Evolutionary conservation across 2,113 vertebrate species (phyloP).

Genomic region (Serilophus lunatus): DNA sequence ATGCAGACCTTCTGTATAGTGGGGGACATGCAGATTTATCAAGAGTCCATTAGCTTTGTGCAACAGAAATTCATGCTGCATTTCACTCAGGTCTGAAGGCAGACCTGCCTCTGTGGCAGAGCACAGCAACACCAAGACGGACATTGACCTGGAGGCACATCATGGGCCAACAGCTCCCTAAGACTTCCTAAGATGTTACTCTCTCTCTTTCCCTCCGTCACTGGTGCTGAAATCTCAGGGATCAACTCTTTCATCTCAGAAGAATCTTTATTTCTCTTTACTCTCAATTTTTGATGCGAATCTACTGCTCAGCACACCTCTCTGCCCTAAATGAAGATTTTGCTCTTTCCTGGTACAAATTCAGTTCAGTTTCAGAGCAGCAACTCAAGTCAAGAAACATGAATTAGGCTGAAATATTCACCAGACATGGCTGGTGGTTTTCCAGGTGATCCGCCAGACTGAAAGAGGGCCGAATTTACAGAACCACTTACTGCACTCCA

Average conservation of each 20-base stretch:
- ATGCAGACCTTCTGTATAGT: too few species aligned
- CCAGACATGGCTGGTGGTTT: neutral
- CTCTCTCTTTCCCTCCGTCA: neutral
- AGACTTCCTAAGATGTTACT: neutral
- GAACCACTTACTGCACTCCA: neutral
- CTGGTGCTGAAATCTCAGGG: neutral
- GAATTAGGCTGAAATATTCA: neutral
- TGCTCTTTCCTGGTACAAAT: neutral
- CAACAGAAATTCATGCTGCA: neutral
- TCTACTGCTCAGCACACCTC: rapidly evolving
- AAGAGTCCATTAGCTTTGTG: neutral
- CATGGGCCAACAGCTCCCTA: neutral
- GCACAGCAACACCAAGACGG: neutral
- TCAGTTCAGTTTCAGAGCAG: neutral
- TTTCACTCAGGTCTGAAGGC: neutral
- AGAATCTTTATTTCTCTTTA: neutral
- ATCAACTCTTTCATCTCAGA: neutral
- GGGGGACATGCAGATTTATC: rapidly evolving
- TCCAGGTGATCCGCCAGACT: neutral
- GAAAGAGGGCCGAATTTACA: neutral
- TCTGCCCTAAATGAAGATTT: neutral
- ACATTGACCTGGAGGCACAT: neutral
- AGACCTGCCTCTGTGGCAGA: neutral
- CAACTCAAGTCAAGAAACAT: neutral
- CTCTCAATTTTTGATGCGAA: neutral